Evolutionary conservation across 1,140 invertebrate genomes (phyloP).

Genomic region (Caerostris darwini): DNA sequence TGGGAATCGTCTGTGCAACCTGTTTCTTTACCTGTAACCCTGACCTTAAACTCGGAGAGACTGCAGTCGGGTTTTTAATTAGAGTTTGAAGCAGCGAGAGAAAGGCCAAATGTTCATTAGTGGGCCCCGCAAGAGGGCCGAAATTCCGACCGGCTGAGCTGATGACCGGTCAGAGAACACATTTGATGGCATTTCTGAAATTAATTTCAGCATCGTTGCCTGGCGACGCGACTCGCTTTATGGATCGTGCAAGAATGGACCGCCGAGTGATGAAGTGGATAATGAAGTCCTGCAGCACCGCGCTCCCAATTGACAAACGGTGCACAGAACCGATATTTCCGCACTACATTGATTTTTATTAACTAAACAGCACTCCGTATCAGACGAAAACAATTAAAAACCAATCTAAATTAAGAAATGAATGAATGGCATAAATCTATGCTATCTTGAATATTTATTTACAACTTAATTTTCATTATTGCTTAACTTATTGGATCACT

Average conservation of each 20-base stretch:
- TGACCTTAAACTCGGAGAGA: constrained; percentile 10
- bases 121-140: neutral
- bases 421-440: too few species aligned
- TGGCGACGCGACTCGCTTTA: neutral
- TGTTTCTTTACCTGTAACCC: neutral
- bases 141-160: constrained; percentile 26
- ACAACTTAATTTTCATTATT: too few species aligned
- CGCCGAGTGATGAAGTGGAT: too few species aligned
- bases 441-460: too few species aligned
- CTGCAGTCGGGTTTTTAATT: neutral
- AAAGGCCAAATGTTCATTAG: constrained; percentile 19
- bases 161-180: constrained; percentile 26
- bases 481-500: too few species aligned
- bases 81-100: neutral
- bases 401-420: too few species aligned
- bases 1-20: constrained; percentile 20
- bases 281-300: too few species aligned
- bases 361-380: too few species aligned
- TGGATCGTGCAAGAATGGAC: neutral
- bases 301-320: too few species aligned
- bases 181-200: constrained; percentile 30
- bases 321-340: too few species aligned
- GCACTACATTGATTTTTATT: too few species aligned
- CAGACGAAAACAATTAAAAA: too few species aligned
- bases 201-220: constrained; percentile 11